Evolutionary conservation across 2,888 invertebrate genomes (phyloP).

Genomic region (Thyatira batis): DNA sequence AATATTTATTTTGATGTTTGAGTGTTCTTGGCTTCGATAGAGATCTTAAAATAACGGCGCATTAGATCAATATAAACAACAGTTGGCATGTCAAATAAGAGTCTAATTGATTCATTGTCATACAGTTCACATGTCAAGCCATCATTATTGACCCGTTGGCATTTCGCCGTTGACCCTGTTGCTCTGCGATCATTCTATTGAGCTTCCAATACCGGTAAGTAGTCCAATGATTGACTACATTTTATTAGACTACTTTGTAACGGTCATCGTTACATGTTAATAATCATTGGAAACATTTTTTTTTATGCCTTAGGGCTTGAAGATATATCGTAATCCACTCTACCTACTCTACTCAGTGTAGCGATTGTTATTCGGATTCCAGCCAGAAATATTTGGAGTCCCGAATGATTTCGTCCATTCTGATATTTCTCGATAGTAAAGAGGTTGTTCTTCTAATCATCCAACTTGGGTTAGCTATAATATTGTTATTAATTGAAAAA

Average conservation of each 20-base stretch:
- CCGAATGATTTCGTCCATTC: too few relatives aligned
- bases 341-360: too few relatives aligned
- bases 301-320: not conserved
- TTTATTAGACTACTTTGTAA: slow-evolving; percentile 11
- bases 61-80: slow-evolving; percentile 27
- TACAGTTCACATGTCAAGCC: slow-evolving; percentile 64
- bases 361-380: too few relatives aligned
- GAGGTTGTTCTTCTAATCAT: too few relatives aligned
- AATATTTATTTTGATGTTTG: too few relatives aligned
- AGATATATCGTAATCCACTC: too few relatives aligned
- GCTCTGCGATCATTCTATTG: slow-evolving; percentile 65
- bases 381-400: too few relatives aligned
- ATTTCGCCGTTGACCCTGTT: slow-evolving; percentile 64
- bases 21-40: slow-evolving; percentile 1
- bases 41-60: slow-evolving; percentile 4
- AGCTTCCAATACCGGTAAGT: slow-evolving; percentile 53
- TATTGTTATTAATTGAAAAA: too few relatives aligned
- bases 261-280: slow-evolving; percentile 1
- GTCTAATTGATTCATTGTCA: slow-evolving; percentile 69
- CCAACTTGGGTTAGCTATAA: too few relatives aligned
- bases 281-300: not conserved
- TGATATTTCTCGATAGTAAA: too few relatives aligned
- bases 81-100: slow-evolving; percentile 43
- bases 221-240: slow-evolving; percentile 33
- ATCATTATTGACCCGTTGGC: slow-evolving; percentile 70